phyloP scores from a whole-genome alignment of 2,797 vertebrate species.

The Nasua narica region DNA sequence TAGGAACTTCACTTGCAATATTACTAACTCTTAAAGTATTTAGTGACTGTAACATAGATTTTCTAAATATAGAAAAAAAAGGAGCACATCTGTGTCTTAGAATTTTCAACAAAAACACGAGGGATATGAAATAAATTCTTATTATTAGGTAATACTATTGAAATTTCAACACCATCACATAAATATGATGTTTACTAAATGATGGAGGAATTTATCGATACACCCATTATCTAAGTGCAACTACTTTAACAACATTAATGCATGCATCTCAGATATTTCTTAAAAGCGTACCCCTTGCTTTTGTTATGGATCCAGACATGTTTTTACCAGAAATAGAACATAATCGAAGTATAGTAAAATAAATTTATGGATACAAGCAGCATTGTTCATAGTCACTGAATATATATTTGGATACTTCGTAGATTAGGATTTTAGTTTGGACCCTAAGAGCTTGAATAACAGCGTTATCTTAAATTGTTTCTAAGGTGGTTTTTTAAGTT shows the following conservation, averaged over 20 bases:
- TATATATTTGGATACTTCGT: conserved; percentile 44
- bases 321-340: conserved; percentile 36
- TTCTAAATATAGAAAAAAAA: not conserved
- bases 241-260: not conserved
- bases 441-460: conserved; percentile 42
- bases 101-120: not conserved
- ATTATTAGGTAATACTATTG: not conserved
- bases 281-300: not conserved
- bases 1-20: not conserved
- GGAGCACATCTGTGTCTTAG: not conserved
- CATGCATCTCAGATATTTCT: not conserved
- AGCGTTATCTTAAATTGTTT: not conserved
- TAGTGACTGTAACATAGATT: not conserved
- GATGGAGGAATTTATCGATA: not conserved
- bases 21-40: not conserved
- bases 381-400: not conserved
- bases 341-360: conserved; percentile 40
- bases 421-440: conserved; percentile 68
- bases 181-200: not conserved
- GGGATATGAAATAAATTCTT: not conserved
- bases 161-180: not conserved
- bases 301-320: not conserved
- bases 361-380: conserved; percentile 34
- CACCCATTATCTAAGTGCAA: not conserved
- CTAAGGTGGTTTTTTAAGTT: not conserved